Evolutionary conservation across 2,797 vertebrate species (phyloP), one percentile per base, ranked within the genome.

Genomic region (Pogonophryne albipinna): DNA sequence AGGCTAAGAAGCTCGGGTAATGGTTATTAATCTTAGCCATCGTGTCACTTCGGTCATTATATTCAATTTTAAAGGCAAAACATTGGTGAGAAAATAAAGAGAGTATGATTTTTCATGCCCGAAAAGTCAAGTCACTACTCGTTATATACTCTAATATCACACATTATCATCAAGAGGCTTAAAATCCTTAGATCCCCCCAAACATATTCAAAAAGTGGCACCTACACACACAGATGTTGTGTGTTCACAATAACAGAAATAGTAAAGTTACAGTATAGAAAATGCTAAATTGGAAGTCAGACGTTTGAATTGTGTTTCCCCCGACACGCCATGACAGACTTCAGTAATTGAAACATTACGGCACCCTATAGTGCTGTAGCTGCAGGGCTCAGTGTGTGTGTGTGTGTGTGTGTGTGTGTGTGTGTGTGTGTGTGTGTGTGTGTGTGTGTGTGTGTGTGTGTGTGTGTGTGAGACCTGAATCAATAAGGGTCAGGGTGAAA

Each of bases 401-500:
- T 61, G 62, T 53, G 49, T 66, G 59, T 61, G 65, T 46, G 41
- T 61, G 62, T 49, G 44, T 72, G 63, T 50, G 63, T 63, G 51
- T 58, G 60, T 52, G 84, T 59, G 50, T 71, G 65, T 66, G 66
- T 50, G 44, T 57, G 84, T 63, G 51, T 65, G 66, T 63, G 66
- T 56, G 38, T 63, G 84, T 63, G 51, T 68, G 62, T 59, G 63
- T 45, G 20, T 44, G 75, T 58, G 67, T 61, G 61, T 67, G 80
- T 8, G 63, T 4, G 71, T 45, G 7, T 34, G 73, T 42, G 74
- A 71, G 82, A 78, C 68, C 84, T 55, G 64, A 73, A 89, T 91
- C 89, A 88, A 91, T 91, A 89, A 85, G 82, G 87, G 85, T 85
- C 89, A 78, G 71, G 60, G 76, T 76, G 57, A 64, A 71, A 71